Base-by-base conservation (phyloP, 1,140 invertebrate species). In the Ganaspis sp. region DNA sequence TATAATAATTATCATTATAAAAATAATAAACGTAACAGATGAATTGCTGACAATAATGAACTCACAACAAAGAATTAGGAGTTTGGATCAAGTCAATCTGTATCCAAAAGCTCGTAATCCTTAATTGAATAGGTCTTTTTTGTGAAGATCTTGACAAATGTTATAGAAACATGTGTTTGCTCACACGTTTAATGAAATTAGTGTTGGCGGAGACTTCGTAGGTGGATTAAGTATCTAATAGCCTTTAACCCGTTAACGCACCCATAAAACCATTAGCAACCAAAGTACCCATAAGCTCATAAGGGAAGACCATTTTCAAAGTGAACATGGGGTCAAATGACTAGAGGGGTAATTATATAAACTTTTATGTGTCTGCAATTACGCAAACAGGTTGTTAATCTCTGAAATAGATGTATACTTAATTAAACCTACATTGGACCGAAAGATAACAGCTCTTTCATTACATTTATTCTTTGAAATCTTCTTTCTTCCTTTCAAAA, bases 231-330 rank as follows among this genome's bases (percentile, higher is more conserved):
- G 45, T 17, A 9, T 26, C 19, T 17, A 54, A 23, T 23, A 54
- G 53, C 19, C 53, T 54, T 54, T 54, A 23, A 26, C 53, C 21
- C 19, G 1, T 19, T 54, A 54, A 21, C 21, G 9, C 21, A 54
- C 53, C 53, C 53, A 23, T 54, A 23, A 54, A 54, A 54, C 19
- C 53, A 54, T 54, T 54, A 54, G 53, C 21, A 54, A 54, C 19
- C 1, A 23, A 9, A 26, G 21, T 54, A 26, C 53, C 53, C 8
- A 54, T 54, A 53, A 53, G n/a, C 49, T 53, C 49, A 53, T 53
- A 54, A 54, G 53, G 19, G 19, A 9, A 54, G 17, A 23, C 17
- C 17, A 54, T 54, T 54, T 8, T 3, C 0, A 9, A 21, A 9
- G 9, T 23, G 53, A 54, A 54, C 53, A 54, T 9, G 9, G 21